A percentile compares a stretch with the other conserved stretches of the same genome.
Conservation (phyloP, 2,888 invertebrate species). For the Cyaniris semiargus region DNA sequence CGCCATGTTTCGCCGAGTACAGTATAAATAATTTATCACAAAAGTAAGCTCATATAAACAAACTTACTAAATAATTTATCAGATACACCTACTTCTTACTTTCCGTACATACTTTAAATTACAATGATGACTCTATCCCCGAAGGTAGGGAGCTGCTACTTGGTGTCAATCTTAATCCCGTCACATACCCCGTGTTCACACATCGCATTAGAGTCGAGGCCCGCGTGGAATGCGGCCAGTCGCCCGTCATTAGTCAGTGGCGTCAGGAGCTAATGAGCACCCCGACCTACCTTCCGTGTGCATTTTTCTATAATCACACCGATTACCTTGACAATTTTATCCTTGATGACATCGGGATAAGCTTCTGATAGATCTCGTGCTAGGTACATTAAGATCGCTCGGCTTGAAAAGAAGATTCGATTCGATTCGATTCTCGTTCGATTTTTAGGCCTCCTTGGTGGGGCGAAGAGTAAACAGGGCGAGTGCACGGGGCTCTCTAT, state of each 20-base stretch:
- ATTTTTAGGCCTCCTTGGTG: too few species aligned
- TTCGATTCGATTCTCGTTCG: too few species aligned
- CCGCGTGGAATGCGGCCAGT: constrained; percentile 43
- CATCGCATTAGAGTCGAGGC: constrained; percentile 34
- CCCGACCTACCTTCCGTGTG: constrained; percentile 42
- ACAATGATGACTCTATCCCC: not conserved
- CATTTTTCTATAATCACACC: constrained; percentile 40
- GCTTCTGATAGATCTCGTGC: not conserved
- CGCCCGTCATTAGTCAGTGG: constrained; percentile 42
- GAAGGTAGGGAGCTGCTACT: not conserved
- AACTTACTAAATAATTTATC: too few species aligned
- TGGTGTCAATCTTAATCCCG: not conserved
- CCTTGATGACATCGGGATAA: constrained; percentile 20
- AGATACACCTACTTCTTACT: too few species aligned
- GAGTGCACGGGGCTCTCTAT: too few species aligned
- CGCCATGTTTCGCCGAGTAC: too few species aligned
- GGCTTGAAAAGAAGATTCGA: too few species aligned
- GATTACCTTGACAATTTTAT: constrained; percentile 28
- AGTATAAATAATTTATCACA: too few species aligned
- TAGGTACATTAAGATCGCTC: not conserved
- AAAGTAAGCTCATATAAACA: too few species aligned
- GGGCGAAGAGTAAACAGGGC: too few species aligned
- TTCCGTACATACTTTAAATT: not conserved
- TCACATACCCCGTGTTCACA: constrained; percentile 33
- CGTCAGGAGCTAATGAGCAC: constrained; percentile 42